phyloP scores from a whole-genome alignment of 2,888 invertebrate species.

The Dendrolimus pini region DNA sequence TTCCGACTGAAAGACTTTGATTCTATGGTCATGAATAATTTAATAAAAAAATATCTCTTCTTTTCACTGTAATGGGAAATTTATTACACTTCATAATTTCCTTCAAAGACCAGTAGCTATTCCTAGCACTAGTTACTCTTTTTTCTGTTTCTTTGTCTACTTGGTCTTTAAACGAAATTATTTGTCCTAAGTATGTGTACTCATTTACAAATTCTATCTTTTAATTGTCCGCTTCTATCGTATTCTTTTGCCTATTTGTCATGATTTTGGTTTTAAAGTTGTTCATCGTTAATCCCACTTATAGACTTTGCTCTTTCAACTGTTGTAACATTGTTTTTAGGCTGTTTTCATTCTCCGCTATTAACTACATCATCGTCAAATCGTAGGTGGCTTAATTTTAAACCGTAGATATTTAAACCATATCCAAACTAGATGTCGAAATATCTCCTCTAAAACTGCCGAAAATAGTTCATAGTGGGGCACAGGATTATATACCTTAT shows the following conservation, averaged over 20 bases:
- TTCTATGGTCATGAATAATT: too few species aligned
- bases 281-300: slow-evolving; percentile 4
- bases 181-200: slow-evolving; percentile 1
- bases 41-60: too few species aligned
- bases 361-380: slow-evolving; percentile 5
- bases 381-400: slow-evolving; percentile 1
- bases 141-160: not conserved
- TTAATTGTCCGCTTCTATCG: too few species aligned
- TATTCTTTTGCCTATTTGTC: too few species aligned
- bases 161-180: not conserved
- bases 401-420: slow-evolving; percentile 6
- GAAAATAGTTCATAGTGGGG: slow-evolving; percentile 5
- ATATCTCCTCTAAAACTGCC: slow-evolving; percentile 1
- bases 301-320: not conserved
- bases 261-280: slow-evolving; percentile 1
- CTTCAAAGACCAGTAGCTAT: not conserved
- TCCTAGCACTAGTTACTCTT: not conserved
- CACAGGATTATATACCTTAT: slow-evolving; percentile 4
- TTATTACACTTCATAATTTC: too few species aligned
- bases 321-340: slow-evolving; percentile 1
- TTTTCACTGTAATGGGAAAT: too few species aligned
- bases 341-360: not conserved
- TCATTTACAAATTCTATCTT: not conserved
- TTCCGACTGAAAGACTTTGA: too few species aligned
- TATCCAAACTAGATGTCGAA: slow-evolving; percentile 3